Conservation (phyloP, 1,140 invertebrate species). For the Gryon sp. region DNA sequence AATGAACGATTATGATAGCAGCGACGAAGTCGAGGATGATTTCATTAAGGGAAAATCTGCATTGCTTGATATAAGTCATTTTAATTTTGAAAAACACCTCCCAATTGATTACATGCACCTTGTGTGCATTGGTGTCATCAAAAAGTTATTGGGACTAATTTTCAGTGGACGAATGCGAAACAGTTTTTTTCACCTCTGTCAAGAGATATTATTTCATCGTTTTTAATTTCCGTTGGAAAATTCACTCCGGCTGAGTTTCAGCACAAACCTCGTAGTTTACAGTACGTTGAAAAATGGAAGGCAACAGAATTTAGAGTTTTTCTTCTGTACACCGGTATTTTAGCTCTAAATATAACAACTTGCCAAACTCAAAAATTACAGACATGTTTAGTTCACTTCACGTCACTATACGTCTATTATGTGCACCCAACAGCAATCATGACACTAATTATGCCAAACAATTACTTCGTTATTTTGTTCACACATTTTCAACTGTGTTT, state of each 20-base stretch:
- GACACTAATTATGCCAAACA: constrained; percentile 5
- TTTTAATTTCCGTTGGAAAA: constrained; percentile 2
- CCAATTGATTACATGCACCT: constrained; percentile 67
- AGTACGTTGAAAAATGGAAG: constrained; percentile 18
- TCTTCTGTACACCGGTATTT: constrained; percentile 4
- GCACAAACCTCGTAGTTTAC: constrained; percentile 4
- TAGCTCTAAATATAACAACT: not conserved
- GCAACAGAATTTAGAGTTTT: constrained; percentile 15
- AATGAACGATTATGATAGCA: constrained; percentile 12
- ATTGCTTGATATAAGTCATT: constrained; percentile 42
- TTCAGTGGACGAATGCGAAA: constrained; percentile 4
- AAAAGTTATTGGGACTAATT: constrained; percentile 59
- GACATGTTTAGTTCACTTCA: not conserved
- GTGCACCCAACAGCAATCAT: not conserved
- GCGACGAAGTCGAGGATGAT: constrained; percentile 20
- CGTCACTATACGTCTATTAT: not conserved
- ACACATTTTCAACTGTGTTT: constrained; percentile 2
- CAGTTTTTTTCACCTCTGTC: constrained; percentile 5
- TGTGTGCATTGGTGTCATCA: constrained; percentile 67
- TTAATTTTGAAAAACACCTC: constrained; percentile 56
- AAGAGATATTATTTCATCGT: constrained; percentile 3
- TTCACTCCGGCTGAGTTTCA: constrained; percentile 23
- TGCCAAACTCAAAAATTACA: not conserved
- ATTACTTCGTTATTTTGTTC: constrained; percentile 3
- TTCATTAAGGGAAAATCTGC: constrained; percentile 29